phyloP scores from a whole-genome alignment of 53 echinoderm and acorn worm genomes.

The Patiria pectinifera region DNA sequence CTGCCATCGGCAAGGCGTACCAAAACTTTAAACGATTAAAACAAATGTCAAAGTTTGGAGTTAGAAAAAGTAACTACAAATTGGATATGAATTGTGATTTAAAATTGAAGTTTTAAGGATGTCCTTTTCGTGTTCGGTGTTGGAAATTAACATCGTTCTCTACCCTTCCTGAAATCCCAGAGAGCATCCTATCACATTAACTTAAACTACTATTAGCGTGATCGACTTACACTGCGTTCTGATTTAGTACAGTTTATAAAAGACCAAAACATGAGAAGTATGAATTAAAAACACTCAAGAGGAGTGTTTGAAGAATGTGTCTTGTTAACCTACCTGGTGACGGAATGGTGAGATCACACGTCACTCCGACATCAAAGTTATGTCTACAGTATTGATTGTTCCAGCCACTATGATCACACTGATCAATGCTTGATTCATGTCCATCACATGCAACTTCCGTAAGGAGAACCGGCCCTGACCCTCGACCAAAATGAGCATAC shows the following conservation, averaged over 20 bases:
- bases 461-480: background rate
- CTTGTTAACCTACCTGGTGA: background rate
- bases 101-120: too few relatives aligned
- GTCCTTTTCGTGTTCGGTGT: too few relatives aligned
- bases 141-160: too few relatives aligned
- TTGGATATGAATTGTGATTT: too few relatives aligned
- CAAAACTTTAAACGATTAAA: background rate
- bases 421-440: conserved; percentile 8
- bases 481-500: conserved; percentile 13
- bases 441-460: background rate
- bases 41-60: too few relatives aligned
- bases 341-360: background rate
- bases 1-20: conserved; percentile 55
- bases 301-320: background rate
- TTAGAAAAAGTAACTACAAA: too few relatives aligned
- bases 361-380: conserved; percentile 56
- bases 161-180: too few relatives aligned
- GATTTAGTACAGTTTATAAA: too few relatives aligned
- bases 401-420: conserved; percentile 32
- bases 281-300: background rate
- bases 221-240: too few relatives aligned
- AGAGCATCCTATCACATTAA: too few relatives aligned
- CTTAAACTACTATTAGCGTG: too few relatives aligned
- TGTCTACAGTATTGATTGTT: conserved; percentile 42
- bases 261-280: too few relatives aligned